These are phyloP conservation scores for Drosophila hawaiiensis DNA, from an alignment of 2,888 invertebrate genomes.

Conservation along the genomic window DNA sequence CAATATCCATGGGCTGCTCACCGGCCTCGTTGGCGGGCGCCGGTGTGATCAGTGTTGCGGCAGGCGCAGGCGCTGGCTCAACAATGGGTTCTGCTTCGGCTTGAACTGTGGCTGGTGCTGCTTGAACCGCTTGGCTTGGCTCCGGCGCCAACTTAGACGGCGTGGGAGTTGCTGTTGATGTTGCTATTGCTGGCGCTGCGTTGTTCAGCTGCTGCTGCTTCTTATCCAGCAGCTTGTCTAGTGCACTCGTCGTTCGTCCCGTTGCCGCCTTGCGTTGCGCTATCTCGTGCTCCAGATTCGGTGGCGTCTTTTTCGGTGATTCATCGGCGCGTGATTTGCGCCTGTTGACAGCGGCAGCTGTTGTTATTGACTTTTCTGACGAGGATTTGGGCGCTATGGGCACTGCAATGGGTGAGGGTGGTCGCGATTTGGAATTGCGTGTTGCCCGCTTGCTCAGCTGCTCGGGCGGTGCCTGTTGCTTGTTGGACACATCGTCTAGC, in stretches of 20 bases:
- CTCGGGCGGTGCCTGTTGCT: conserved; percentile 28
- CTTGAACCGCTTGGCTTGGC: conserved; percentile 17
- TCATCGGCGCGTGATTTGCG: conserved; percentile 62
- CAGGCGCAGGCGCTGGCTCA: conserved; percentile 47
- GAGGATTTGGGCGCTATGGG: conserved; percentile 38
- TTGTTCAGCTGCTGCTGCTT: conserved; percentile 85
- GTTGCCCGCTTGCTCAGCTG: conserved; percentile 66
- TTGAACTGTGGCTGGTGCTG: conserved; percentile 5
- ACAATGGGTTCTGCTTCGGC: conserved; percentile 59
- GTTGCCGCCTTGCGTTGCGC: conserved; percentile 82
- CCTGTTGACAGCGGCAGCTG: conserved; percentile 6
- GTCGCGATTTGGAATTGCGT: conserved; percentile 73
- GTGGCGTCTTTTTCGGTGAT: conserved; percentile 63
- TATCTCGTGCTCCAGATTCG: conserved; percentile 83
- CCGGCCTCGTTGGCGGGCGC: conserved; percentile 59
- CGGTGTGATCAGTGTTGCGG: neutral
- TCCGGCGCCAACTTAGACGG: conserved; percentile 10
- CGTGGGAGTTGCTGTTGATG: neutral
- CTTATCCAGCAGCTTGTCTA: conserved; percentile 87
- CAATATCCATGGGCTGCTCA: conserved; percentile 82
- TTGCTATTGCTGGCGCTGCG: conserved; percentile 30
- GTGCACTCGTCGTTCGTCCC: conserved; percentile 81
- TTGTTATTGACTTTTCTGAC: conserved; percentile 47
- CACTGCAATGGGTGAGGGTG: conserved; percentile 39
- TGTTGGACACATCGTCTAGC: conserved; percentile 76